Evolutionary conservation across 2,113 vertebrate genomes (phyloP).

Genomic region (Myotis brandtii): DNA sequence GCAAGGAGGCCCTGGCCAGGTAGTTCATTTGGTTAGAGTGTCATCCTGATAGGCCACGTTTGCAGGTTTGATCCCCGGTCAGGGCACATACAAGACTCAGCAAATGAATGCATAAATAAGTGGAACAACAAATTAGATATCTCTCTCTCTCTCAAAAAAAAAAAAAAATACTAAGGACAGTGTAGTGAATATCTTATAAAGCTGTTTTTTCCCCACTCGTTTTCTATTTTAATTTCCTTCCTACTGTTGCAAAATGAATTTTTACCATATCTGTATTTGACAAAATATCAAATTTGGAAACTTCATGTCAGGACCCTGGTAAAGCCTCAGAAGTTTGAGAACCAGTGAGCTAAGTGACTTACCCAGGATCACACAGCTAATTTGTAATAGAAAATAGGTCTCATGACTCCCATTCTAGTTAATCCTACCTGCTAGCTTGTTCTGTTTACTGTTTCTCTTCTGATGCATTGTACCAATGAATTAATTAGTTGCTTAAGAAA

Average conservation of each 20-base stretch:
- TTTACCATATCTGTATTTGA: constrained; percentile 25
- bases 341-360: constrained; percentile 39
- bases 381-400: constrained; percentile 5
- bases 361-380: constrained; percentile 36
- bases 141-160: neutral
- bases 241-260: constrained; percentile 39
- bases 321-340: constrained; percentile 17
- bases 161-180: neutral
- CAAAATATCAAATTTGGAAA: constrained; percentile 43
- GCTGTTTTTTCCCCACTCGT: neutral
- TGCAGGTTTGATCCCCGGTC: neutral
- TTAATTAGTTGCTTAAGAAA: constrained; percentile 54
- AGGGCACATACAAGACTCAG: neutral
- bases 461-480: constrained; percentile 10
- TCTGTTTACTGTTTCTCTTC: constrained; percentile 28
- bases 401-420: constrained; percentile 18
- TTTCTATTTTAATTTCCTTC: neutral
- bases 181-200: constrained; percentile 24
- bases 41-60: neutral
- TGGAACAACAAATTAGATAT: neutral
- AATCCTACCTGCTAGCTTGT: constrained; percentile 27
- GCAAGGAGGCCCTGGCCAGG: neutral
- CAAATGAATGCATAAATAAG: neutral
- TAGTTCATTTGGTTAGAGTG: neutral
- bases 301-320: neutral